These are phyloP conservation scores for Oxyteleia sp. DNA, from an alignment of 2,888 invertebrate genomes.

Conservation along the genomic window DNA sequence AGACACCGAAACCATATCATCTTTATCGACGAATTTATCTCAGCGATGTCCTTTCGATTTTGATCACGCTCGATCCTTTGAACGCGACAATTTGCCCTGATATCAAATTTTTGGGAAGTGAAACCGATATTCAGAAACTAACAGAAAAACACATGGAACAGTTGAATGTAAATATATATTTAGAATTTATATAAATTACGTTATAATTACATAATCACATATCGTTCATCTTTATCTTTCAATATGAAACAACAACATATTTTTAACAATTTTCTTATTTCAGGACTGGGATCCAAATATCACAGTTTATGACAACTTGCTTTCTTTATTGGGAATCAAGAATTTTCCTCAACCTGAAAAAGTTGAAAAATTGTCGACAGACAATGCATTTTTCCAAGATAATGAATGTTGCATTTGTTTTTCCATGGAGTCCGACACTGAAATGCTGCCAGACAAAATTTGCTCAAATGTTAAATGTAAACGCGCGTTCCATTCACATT, in stretches of 20 bases:
- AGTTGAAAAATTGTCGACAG: slow-evolving; percentile 13
- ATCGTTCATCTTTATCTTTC: no score
- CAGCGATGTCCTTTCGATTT: slow-evolving; percentile 81
- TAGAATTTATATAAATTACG: no score
- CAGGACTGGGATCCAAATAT: slow-evolving; percentile 83
- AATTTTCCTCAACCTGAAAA: slow-evolving; percentile 79
- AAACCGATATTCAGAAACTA: slow-evolving; percentile 79
- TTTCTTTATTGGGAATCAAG: slow-evolving; percentile 79
- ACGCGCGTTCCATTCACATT: slow-evolving; percentile 82
- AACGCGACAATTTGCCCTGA: slow-evolving; percentile 79
- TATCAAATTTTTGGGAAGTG: slow-evolving; percentile 83
- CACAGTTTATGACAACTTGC: slow-evolving; percentile 81
- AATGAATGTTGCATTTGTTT: slow-evolving; percentile 86
- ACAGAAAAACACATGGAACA: slow-evolving; percentile 78
- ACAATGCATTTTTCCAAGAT: slow-evolving; percentile 78
- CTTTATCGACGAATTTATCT: slow-evolving; percentile 83
- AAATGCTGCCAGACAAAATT: slow-evolving; percentile 80
- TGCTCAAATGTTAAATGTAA: slow-evolving; percentile 84
- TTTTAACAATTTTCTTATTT: slow-evolving; percentile 50
- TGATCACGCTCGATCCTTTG: slow-evolving; percentile 81
- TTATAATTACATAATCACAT: no score
- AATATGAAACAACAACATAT: no score
- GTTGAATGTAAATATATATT: slow-evolving; percentile 79
- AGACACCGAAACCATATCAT: slow-evolving; percentile 82
- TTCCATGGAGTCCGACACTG: slow-evolving; percentile 78